Evolutionary conservation across 1,140 invertebrate genomes (phyloP).

Genomic region (Leguminivora glycinivorella): DNA sequence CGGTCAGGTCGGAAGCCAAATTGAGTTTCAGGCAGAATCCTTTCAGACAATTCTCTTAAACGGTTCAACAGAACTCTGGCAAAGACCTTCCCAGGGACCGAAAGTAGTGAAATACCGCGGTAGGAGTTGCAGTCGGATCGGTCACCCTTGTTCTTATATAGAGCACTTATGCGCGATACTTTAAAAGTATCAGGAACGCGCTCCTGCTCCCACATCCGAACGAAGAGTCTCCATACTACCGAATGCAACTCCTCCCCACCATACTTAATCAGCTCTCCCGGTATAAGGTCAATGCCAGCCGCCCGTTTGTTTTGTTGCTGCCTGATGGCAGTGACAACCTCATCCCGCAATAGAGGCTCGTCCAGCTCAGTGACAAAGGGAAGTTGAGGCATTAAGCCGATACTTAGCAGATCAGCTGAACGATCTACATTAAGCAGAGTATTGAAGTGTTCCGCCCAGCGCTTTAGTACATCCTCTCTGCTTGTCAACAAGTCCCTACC

Average conservation of each 20-base stretch:
- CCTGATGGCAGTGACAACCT: constrained; percentile 33
- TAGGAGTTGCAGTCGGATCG: constrained; percentile 39
- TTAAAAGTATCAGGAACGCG: constrained; percentile 32
- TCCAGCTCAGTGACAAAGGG: constrained; percentile 28
- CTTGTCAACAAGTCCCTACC: constrained; percentile 9
- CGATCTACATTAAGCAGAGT: background rate
- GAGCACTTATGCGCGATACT: constrained; percentile 36
- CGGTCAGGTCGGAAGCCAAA: no score
- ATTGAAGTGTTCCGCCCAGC: background rate
- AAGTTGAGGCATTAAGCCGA: constrained; percentile 29
- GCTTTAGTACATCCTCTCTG: constrained; percentile 28
- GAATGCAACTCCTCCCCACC: constrained; percentile 36
- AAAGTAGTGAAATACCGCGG: constrained; percentile 40
- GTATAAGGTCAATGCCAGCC: no score
- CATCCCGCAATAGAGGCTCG: constrained; percentile 21
- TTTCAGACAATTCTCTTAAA: constrained; percentile 35
- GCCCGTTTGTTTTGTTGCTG: no score
- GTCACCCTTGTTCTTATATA: no score
- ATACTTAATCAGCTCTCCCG: constrained; percentile 38
- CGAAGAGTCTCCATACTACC: constrained; percentile 33
- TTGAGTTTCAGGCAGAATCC: constrained; percentile 31
- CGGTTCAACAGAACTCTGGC: constrained; percentile 40
- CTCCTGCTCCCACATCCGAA: constrained; percentile 37
- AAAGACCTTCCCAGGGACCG: constrained; percentile 40
- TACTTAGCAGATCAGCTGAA: background rate